These are phyloP conservation scores for Betta splendens DNA, from an alignment of 2,797 vertebrate species.

Conservation along the genomic window DNA sequence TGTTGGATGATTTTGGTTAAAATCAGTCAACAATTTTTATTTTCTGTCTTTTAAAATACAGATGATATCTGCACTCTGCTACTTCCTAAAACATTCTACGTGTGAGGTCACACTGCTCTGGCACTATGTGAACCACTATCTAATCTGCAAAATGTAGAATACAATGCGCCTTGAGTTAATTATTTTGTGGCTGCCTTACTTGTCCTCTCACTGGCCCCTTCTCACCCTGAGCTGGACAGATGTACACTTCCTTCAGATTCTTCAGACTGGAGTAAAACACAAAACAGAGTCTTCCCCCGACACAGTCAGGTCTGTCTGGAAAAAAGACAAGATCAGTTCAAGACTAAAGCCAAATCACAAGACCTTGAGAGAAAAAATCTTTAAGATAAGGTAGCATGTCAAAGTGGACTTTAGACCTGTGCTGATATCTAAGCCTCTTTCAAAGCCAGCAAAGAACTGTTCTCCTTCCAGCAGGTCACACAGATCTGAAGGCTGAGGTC, in stretches of 20 bases:
- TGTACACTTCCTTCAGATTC: constrained; percentile 94
- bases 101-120: neutral
- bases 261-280: constrained; percentile 94
- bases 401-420: constrained; percentile 80
- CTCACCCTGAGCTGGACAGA: constrained; percentile 82
- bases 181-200: constrained; percentile 82
- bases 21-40: neutral
- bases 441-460: constrained; percentile 96
- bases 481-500: constrained; percentile 94
- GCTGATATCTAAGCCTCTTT: constrained; percentile 89
- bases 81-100: neutral
- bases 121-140: neutral
- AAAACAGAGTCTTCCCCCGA: constrained; percentile 88
- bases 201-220: constrained; percentile 89
- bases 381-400: constrained; percentile 23
- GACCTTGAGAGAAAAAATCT: constrained; percentile 11
- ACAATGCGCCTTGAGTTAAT: neutral
- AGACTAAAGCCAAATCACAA: constrained; percentile 7
- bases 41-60: neutral
- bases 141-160: neutral
- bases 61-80: constrained; percentile 2
- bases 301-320: constrained; percentile 92
- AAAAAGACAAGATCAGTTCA: constrained; percentile 5
- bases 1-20: neutral
- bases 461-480: constrained; percentile 96